Conservation (phyloP, 2,113 vertebrate genomes). For the Malurus elegans region DNA sequence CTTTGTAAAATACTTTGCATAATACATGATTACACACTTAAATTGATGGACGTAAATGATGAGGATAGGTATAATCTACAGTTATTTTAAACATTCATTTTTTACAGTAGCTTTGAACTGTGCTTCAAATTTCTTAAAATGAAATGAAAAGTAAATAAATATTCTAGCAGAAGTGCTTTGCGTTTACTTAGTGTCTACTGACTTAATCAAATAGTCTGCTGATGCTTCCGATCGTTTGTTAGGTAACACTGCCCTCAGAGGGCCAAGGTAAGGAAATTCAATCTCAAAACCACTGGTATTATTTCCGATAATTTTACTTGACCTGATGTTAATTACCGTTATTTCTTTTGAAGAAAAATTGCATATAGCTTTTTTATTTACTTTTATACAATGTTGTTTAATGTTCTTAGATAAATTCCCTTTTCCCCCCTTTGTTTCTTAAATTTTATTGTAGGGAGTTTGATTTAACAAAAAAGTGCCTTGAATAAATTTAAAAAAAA, state of each 20-base stretch:
- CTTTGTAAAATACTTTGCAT: background rate
- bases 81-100: background rate
- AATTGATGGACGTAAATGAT: background rate
- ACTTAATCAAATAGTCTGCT: slow-evolving; percentile 36
- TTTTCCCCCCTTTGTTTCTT: background rate
- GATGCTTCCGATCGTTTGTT: slow-evolving; percentile 62
- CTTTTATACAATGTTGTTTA: background rate
- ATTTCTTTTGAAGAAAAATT: background rate
- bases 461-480: background rate
- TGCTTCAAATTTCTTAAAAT: background rate
- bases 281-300: slow-evolving; percentile 27
- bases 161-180: background rate
- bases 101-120: background rate
- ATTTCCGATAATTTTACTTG: background rate
- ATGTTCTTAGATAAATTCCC: background rate
- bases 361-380: background rate
- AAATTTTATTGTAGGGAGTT: background rate
- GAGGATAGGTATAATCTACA: background rate
- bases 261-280: slow-evolving; percentile 80
- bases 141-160: slow-evolving; percentile 11
- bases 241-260: slow-evolving; percentile 83
- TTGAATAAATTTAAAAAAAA: background rate
- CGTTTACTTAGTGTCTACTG: background rate
- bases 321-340: background rate
- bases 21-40: background rate